Conservation (phyloP, 2,797 vertebrate species). For the Bovichtus diacanthus region DNA sequence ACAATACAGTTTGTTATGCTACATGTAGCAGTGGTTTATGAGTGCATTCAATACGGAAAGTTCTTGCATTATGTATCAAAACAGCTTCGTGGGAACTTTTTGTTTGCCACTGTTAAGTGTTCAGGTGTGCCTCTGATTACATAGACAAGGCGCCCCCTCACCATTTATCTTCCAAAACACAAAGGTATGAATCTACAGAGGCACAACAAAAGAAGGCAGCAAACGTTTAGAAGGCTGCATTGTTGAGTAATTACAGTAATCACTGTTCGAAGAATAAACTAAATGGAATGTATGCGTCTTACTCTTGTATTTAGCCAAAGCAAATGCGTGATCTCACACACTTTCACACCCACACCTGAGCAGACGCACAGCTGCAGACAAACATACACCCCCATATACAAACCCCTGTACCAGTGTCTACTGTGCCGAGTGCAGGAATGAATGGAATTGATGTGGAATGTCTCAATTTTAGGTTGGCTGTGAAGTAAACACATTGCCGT, state of each 20-base stretch:
- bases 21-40: background rate
- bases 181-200: slow-evolving; percentile 62
- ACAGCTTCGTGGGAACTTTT: slow-evolving; percentile 50
- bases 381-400: slow-evolving; percentile 45
- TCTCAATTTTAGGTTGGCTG: slow-evolving; percentile 48
- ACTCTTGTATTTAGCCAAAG: slow-evolving; percentile 27
- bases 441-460: slow-evolving; percentile 63
- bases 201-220: slow-evolving; percentile 63
- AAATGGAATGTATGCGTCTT: slow-evolving; percentile 66
- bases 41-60: slow-evolving; percentile 12
- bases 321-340: slow-evolving; percentile 25
- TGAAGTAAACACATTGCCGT: slow-evolving; percentile 42
- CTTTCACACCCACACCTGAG: slow-evolving; percentile 55
- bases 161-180: slow-evolving; percentile 67
- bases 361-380: slow-evolving; percentile 53
- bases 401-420: slow-evolving; percentile 12
- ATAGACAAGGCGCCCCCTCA: slow-evolving; percentile 43
- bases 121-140: slow-evolving; percentile 76
- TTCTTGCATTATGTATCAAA: slow-evolving; percentile 37
- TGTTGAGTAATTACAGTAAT: slow-evolving; percentile 80
- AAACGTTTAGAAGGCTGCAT: slow-evolving; percentile 64
- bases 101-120: slow-evolving; percentile 53
- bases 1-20: background rate
- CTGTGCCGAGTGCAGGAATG: slow-evolving; percentile 46
- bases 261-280: slow-evolving; percentile 71